phyloP scores from a whole-genome alignment of 2,797 vertebrate genomes.

The Morus bassanus region DNA sequence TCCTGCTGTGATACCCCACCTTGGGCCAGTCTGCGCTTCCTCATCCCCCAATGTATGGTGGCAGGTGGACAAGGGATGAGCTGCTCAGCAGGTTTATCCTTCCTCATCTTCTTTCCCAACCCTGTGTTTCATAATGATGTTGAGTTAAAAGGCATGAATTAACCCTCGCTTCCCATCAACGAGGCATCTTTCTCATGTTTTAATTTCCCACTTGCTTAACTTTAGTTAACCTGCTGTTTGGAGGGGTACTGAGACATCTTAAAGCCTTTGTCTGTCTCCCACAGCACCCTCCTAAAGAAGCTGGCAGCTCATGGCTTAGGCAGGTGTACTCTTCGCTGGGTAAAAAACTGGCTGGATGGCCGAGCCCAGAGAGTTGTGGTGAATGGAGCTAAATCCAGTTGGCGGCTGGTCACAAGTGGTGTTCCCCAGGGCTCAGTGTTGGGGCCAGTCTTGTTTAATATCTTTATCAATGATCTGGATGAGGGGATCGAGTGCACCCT shows the following conservation, averaged over 20 bases:
- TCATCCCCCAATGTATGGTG: not conserved
- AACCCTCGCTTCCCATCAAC: not conserved
- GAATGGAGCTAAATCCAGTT: too few species aligned
- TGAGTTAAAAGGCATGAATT: not conserved
- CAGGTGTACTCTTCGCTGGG: too few species aligned
- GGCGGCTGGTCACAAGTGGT: too few species aligned
- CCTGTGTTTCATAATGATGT: fast-evolving
- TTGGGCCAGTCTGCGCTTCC: not conserved
- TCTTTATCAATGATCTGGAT: too few species aligned
- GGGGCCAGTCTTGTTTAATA: too few species aligned
- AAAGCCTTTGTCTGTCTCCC: too few species aligned
- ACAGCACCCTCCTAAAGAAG: too few species aligned
- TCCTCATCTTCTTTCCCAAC: not conserved
- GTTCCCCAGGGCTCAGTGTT: too few species aligned
- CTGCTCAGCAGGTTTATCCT: not conserved
- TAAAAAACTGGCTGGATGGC: too few species aligned
- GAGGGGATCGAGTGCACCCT: too few species aligned
- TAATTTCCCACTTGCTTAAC: not conserved
- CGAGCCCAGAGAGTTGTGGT: too few species aligned
- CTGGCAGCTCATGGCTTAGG: too few species aligned
- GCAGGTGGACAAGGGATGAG: not conserved
- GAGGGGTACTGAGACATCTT: not conserved
- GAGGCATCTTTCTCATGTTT: not conserved
- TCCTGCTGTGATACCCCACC: not conserved
- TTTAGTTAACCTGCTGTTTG: not conserved